A percentile compares a stretch with the other conserved stretches of the same genome.
Conservation (phyloP, 2,797 vertebrate genomes). For the Euthynnus affinis region DNA sequence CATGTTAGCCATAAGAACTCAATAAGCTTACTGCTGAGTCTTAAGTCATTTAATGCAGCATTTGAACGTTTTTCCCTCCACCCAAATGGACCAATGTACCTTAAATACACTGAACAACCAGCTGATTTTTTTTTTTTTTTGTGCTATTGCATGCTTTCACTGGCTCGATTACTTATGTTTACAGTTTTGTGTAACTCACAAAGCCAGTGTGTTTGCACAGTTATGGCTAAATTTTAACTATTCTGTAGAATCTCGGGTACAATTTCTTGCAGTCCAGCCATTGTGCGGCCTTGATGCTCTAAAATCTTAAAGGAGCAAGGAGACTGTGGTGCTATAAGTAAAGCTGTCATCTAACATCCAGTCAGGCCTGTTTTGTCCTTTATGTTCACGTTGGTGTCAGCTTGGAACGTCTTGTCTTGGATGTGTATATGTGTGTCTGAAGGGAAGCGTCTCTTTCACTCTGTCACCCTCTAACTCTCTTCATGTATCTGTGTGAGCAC, state of each 20-base stretch:
- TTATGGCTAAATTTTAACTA: background rate
- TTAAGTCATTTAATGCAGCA: background rate
- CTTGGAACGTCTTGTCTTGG: conserved; percentile 34
- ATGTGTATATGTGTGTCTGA: conserved; percentile 17
- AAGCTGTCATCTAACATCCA: conserved; percentile 10
- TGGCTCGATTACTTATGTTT: background rate
- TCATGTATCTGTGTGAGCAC: conserved; percentile 21
- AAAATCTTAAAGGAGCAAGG: background rate
- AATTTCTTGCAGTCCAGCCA: background rate
- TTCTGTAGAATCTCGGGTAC: background rate
- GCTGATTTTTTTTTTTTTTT: no score
- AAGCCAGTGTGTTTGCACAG: background rate
- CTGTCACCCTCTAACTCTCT: conserved; percentile 6
- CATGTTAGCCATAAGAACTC: background rate
- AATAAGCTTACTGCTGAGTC: background rate
- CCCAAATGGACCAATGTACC: background rate
- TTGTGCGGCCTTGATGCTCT: background rate
- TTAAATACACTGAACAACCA: background rate
- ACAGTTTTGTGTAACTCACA: background rate
- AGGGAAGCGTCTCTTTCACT: no score
- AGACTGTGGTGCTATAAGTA: background rate
- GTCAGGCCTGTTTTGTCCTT: conserved; percentile 17
- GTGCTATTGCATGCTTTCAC: background rate
- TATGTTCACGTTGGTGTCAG: conserved; percentile 12
- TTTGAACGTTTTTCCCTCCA: background rate